Base-by-base conservation (phyloP, 53 echinoderm and acorn worm species). In the Henricia sp. region DNA sequence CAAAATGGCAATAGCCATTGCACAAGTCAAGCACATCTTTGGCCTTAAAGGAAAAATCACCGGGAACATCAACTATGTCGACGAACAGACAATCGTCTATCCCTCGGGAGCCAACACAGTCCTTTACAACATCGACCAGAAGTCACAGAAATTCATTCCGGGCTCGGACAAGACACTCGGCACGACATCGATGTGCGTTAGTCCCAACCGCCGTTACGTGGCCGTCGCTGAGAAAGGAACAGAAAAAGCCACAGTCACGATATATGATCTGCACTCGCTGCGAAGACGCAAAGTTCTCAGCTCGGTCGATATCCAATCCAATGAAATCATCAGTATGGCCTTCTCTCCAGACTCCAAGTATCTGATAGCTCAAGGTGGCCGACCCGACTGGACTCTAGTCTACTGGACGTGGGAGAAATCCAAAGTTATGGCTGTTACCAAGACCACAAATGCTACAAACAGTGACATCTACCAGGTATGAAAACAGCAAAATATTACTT, bases 351-450 rank as follows among this genome's bases (percentile, higher is more conserved):
- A 99, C 74, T 99, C 99, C 37, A 99, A 99, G 77, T 99, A 99
- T 59, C 76, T 99, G 83, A 99, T 99, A 64, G 99, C 99, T n/a
- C 99, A 99, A 58, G 94, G 94, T 32, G 99, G 99, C 10, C 41
- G 94, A 33, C 99, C 99, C 17, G 99, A 99, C 70, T 99, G 99
- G 99, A 94, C 92, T 12, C 82, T 99, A 71, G 94, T 99, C 8
- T 99, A 99, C 85, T 99, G 99, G 99, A 99, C 99, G 2, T 99
- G 99, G 99, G 99, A 99, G 71, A 99, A 99, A 43, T 99, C 99
- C 11, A 99, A 99, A 67, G 91, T 99, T 50, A 99, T 93, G 92
- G 99, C 99, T 43, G 89, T 93, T 44, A 99, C 99, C 5, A 99
- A 99, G 80, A 99, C 99, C 33, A 88, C 94, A 16, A 99, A 99